Evolutionary conservation across 2,797 vertebrate species (phyloP).

Genomic region (Diglossa cyanea): DNA sequence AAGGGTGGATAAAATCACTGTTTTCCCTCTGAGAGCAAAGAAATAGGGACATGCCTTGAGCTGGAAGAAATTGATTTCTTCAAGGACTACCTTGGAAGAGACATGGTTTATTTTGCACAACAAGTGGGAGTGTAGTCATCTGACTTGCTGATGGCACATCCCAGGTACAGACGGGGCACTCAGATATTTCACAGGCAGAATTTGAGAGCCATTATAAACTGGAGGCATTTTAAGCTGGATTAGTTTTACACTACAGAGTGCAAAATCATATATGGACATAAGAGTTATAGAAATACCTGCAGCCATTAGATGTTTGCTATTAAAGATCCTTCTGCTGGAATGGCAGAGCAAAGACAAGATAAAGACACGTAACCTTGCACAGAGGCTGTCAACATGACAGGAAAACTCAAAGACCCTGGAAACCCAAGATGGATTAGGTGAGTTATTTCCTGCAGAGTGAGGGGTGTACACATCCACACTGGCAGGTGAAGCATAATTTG

Average conservation of each 20-base stretch:
- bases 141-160: background rate
- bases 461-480: background rate
- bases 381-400: background rate
- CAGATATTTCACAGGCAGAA: background rate
- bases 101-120: background rate
- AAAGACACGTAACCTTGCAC: background rate
- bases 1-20: background rate
- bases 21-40: background rate
- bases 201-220: background rate
- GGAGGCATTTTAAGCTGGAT: background rate
- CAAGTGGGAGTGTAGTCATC: background rate
- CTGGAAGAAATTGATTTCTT: background rate
- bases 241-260: background rate
- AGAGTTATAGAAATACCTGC: background rate
- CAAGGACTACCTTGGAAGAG: background rate
- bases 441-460: background rate
- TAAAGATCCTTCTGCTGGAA: background rate
- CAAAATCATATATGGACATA: background rate
- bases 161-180: background rate
- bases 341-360: background rate
- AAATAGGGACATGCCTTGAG: background rate
- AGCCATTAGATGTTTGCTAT: background rate
- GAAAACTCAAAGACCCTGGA: background rate
- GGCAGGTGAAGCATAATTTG: background rate
- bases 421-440: background rate